phyloP scores from a whole-genome alignment of 2,797 vertebrate genomes.

The Podarcis siculus region DNA sequence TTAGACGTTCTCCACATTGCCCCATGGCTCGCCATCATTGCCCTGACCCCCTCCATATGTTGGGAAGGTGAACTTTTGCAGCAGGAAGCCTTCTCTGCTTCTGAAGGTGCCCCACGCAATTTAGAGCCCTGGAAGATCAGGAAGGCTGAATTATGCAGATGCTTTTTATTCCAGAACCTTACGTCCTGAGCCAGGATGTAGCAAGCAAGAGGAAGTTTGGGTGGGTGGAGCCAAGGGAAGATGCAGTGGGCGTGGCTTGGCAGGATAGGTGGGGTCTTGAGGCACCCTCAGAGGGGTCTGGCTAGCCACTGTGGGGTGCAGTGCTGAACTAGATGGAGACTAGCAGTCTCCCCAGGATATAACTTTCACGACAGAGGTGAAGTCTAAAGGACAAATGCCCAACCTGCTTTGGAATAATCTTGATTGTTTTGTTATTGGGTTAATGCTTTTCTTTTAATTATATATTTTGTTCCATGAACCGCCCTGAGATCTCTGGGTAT shows the following conservation, averaged over 20 bases:
- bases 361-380: not conserved
- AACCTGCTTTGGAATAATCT: not conserved
- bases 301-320: not conserved
- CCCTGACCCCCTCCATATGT: not conserved
- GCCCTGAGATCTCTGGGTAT: no score
- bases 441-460: no score
- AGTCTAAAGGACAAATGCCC: not conserved
- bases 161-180: not conserved
- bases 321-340: not conserved
- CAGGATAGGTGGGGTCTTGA: not conserved
- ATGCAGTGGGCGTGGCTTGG: not conserved
- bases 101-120: not conserved
- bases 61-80: not conserved
- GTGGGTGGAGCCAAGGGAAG: not conserved
- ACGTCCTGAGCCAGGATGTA: not conserved
- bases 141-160: not conserved
- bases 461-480: no score
- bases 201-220: not conserved
- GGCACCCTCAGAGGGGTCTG: not conserved
- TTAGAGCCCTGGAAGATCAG: not conserved
- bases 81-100: not conserved
- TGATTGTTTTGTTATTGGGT: no score
- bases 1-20: no score
- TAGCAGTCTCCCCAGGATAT: no score
- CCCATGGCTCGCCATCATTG: no score